Conservation (phyloP, 1,140 invertebrate species). For the Heliconius hewitsoni region DNA sequence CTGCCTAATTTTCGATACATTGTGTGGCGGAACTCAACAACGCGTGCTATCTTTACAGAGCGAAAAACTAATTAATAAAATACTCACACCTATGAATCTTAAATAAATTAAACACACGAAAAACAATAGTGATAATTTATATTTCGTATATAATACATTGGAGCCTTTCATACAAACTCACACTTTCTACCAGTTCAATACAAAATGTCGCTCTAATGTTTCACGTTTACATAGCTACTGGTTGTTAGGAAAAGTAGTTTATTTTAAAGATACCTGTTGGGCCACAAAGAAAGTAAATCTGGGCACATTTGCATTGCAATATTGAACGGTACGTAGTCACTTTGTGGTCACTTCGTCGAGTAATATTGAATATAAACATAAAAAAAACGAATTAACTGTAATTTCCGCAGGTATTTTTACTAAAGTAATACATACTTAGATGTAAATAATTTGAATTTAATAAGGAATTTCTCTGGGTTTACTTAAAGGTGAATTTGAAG, state of each 20-base stretch:
- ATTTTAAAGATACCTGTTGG: constrained; percentile 8
- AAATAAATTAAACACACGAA: neutral
- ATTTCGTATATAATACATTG: neutral
- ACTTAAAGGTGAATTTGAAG: too few relatives aligned
- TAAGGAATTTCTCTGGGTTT: too few relatives aligned
- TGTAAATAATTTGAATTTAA: too few relatives aligned
- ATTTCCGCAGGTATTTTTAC: too few relatives aligned
- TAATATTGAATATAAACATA: neutral
- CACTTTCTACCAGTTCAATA: constrained; percentile 11
- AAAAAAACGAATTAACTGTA: too few relatives aligned
- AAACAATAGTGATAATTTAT: neutral
- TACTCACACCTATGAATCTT: too few relatives aligned
- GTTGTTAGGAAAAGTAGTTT: constrained; percentile 35
- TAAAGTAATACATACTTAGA: neutral
- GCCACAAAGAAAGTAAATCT: constrained; percentile 44
- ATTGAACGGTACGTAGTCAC: neutral
- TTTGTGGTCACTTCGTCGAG: neutral
- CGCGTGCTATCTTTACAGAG: too few relatives aligned
- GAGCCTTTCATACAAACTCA: neutral
- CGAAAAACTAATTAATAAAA: too few relatives aligned
- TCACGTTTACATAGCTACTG: constrained; percentile 19
- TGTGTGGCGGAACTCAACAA: too few relatives aligned
- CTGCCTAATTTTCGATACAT: too few relatives aligned
- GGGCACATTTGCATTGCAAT: constrained; percentile 42
- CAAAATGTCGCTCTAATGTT: constrained; percentile 11